Conservation (phyloP, 2,797 vertebrate genomes). For the Cynodonichthys magdalenae region DNA sequence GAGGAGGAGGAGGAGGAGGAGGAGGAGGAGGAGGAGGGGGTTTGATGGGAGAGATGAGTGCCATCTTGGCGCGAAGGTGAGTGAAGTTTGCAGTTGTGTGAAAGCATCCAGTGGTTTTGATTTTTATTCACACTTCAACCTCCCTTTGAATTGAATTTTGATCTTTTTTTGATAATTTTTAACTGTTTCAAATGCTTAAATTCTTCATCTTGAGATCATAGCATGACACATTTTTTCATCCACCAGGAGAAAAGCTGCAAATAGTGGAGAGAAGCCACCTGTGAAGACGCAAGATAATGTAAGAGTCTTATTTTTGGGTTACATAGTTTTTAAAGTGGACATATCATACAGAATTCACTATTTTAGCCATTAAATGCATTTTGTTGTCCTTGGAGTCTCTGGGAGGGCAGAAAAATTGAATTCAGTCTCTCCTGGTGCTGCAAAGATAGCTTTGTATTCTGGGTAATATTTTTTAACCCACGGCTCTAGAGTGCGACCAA, state of each 20-base stretch:
- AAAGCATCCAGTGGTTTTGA: not conserved
- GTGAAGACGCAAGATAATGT: constrained; percentile 80
- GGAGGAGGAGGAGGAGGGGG: constrained; percentile 65
- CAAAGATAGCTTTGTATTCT: no score
- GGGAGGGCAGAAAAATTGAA: no score
- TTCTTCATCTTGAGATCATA: not conserved
- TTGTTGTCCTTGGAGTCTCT: no score
- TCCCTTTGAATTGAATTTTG: no score
- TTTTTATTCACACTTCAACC: no score
- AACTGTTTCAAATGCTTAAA: not conserved
- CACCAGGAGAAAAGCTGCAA: constrained; percentile 82
- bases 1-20: constrained; percentile 9
- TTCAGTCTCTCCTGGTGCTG: no score
- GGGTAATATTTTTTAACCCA: no score
- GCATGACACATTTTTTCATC: constrained; percentile 6
- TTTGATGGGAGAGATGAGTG: constrained; percentile 94
- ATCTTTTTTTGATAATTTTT: no score
- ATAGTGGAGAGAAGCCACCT: constrained; percentile 77
- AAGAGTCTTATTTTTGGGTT: constrained; percentile 31
- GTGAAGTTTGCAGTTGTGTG: constrained; percentile 17
- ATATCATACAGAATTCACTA: no score
- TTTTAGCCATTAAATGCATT: no score
- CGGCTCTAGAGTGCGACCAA: no score
- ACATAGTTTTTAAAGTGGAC: not conserved
- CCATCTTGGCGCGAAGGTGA: constrained; percentile 91